These are phyloP conservation scores for Actinostola sp. DNA, from an alignment of 92 coral and sea anemone genomes.

Conservation along the genomic window DNA sequence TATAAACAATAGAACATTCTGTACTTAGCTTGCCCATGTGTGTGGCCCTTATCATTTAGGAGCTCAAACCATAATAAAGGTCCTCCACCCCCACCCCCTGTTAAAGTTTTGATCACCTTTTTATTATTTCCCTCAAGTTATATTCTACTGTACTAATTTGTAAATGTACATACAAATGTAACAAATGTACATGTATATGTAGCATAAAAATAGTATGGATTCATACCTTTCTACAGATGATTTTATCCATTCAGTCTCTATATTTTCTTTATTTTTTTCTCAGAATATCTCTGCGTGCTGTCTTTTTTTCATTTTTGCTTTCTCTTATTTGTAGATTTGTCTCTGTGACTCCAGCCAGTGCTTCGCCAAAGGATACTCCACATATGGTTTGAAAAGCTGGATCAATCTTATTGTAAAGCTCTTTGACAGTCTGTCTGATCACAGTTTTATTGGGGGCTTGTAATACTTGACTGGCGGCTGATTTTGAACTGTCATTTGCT, in stretches of 20 bases:
- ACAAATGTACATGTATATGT: no score
- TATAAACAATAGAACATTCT: no score
- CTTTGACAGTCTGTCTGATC: slow-evolving; percentile 10
- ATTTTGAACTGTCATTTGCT: slow-evolving; percentile 11
- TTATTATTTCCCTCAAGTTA: no score
- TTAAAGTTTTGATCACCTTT: no score
- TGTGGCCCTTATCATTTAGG: no score
- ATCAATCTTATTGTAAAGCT: slow-evolving; percentile 3
- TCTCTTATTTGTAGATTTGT: slow-evolving; percentile 18
- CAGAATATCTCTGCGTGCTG: slow-evolving; percentile 8
- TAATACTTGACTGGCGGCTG: not conserved
- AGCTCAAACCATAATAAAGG: no score
- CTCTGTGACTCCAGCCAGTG: slow-evolving; percentile 4
- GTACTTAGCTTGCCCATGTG: no score
- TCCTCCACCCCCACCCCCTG: no score
- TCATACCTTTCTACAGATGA: slow-evolving; percentile 38
- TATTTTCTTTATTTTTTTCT: slow-evolving; percentile 32
- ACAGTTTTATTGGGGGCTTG: slow-evolving; percentile 1
- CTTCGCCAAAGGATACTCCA: slow-evolving; percentile 23
- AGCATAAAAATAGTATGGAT: not conserved
- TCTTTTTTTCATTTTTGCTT: slow-evolving; percentile 25
- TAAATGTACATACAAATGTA: no score
- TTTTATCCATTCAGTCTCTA: slow-evolving; percentile 31
- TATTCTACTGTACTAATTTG: no score
- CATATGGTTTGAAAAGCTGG: slow-evolving; percentile 6